Conservation (phyloP, 1,140 invertebrate species). For the Drosophila pallidifrons region DNA sequence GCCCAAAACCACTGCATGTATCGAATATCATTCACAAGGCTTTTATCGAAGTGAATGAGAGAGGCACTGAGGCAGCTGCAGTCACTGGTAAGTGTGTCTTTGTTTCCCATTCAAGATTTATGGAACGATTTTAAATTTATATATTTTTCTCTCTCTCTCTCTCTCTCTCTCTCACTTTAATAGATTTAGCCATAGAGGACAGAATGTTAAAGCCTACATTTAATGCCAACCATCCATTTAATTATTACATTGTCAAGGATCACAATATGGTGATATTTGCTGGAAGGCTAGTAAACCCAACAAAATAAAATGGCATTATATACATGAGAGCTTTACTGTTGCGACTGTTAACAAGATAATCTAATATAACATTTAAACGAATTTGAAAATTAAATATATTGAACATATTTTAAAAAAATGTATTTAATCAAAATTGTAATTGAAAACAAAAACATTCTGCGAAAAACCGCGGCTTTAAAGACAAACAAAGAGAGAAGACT, state of each 20-base stretch:
- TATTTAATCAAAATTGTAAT: too few species aligned
- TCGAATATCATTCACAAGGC: conserved; percentile 86
- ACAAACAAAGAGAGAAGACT: too few species aligned
- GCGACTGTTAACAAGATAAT: background rate
- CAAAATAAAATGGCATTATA: background rate
- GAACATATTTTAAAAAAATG: too few species aligned
- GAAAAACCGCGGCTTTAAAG: too few species aligned
- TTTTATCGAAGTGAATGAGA: conserved; percentile 87
- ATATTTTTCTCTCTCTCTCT: background rate
- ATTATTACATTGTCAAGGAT: conserved; percentile 45
- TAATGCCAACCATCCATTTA: conserved; percentile 60
- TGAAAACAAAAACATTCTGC: too few species aligned
- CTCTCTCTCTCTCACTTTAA: background rate
- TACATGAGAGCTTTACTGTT: background rate
- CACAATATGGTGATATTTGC: conserved; percentile 44
- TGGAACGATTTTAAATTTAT: too few species aligned
- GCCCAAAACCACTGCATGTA: conserved; percentile 9
- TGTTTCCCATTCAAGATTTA: too few species aligned
- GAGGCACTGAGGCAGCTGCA: conserved; percentile 71
- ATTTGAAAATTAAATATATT: too few species aligned
- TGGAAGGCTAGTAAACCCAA: conserved; percentile 29
- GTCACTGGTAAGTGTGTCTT: conserved; percentile 57
- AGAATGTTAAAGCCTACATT: conserved; percentile 24
- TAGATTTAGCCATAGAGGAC: too few species aligned
- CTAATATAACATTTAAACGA: background rate